Evolutionary conservation across 2,888 invertebrate genomes (phyloP).

Genomic region (Mythimna albipuncta): DNA sequence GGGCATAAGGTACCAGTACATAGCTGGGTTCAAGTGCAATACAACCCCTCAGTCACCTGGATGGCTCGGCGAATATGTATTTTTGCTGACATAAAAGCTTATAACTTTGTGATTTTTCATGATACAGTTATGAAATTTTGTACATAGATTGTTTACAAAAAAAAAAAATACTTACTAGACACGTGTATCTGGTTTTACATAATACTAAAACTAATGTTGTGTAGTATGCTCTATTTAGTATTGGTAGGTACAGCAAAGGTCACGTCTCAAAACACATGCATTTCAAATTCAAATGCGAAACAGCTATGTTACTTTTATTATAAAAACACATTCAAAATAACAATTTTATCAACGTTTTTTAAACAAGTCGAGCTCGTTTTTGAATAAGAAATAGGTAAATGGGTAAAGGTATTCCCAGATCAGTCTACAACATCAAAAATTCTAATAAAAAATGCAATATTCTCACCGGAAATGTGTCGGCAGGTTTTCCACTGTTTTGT

Average conservation of each 20-base stretch:
- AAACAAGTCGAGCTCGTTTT: conserved; percentile 8
- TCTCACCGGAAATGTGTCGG: conserved; percentile 79
- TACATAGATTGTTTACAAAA: too few relatives aligned
- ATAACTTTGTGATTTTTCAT: too few relatives aligned
- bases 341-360: conserved; percentile 22
- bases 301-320: neutral
- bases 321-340: conserved; percentile 2
- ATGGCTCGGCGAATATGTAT: too few relatives aligned
- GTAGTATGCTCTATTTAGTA: too few relatives aligned
- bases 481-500: conserved; percentile 78
- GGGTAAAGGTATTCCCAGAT: conserved; percentile 21
- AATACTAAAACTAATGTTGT: too few relatives aligned
- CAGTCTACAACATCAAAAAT: conserved; percentile 11
- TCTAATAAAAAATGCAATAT: conserved; percentile 35
- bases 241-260: neutral
- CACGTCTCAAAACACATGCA: neutral
- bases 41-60: too few relatives aligned
- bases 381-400: conserved; percentile 34
- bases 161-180: too few relatives aligned
- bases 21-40: too few relatives aligned
- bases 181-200: too few relatives aligned
- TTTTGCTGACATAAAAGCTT: too few relatives aligned
- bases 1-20: too few relatives aligned
- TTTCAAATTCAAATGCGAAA: neutral
- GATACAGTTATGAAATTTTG: too few relatives aligned